These are phyloP conservation scores for Nycticryphes semicollaris DNA, from an alignment of 2,113 vertebrate species.

Conservation along the genomic window DNA sequence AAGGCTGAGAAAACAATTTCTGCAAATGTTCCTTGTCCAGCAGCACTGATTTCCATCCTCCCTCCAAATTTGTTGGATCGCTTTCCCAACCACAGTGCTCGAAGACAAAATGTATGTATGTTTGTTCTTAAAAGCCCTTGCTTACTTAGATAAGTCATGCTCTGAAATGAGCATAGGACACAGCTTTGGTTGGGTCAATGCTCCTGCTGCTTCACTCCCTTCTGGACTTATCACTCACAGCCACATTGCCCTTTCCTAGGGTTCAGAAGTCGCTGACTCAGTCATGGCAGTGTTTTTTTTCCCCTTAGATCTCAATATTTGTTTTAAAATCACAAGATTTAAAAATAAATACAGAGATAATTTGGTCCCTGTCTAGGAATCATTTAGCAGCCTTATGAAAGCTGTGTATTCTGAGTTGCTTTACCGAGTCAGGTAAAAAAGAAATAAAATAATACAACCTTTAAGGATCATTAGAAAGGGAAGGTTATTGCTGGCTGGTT, in stretches of 20 bases:
- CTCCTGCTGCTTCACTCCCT: neutral
- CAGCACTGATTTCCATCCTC: neutral
- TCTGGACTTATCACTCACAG: neutral
- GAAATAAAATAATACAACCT: neutral
- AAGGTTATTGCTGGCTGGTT: neutral
- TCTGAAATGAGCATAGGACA: neutral
- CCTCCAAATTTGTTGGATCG: neutral
- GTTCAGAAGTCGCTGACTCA: neutral
- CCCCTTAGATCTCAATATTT: neutral
- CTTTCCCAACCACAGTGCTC: neutral
- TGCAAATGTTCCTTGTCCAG: neutral
- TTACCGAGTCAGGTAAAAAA: neutral
- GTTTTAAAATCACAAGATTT: neutral
- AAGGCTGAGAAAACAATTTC: neutral
- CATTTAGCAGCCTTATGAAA: neutral
- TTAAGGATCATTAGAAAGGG: neutral
- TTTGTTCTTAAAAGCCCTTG: neutral
- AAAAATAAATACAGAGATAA: neutral
- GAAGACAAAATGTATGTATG: neutral
- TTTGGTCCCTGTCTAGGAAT: neutral
- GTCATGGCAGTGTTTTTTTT: neutral
- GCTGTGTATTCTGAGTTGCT: neutral
- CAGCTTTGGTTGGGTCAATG: neutral
- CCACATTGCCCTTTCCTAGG: accelerated
- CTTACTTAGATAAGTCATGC: neutral